Evolutionary conservation across 2,113 vertebrate species (phyloP).

Genomic region (Tragelaphus buxtoni): DNA sequence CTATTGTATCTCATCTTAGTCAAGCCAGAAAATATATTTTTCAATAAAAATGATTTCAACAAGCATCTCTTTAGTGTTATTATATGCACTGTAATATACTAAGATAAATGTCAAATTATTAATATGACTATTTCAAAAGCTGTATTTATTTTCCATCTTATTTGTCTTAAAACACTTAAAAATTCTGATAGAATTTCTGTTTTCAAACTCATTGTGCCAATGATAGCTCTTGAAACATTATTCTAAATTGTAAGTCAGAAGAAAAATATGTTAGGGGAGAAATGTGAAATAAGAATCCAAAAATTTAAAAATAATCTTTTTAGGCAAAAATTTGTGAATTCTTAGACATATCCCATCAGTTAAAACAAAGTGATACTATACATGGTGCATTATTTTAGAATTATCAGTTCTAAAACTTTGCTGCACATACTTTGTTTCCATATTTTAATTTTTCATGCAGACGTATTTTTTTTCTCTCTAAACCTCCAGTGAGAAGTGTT

Average conservation of each 20-base stretch:
- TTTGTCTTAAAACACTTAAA: neutral
- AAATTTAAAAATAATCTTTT: slow-evolving; percentile 39
- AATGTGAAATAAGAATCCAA: neutral
- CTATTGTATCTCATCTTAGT: neutral
- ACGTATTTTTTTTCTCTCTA: slow-evolving; percentile 26
- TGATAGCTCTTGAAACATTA: neutral
- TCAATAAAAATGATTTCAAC: neutral
- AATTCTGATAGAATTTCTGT: neutral
- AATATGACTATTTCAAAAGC: neutral
- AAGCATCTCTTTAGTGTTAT: neutral
- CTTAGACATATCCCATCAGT: neutral
- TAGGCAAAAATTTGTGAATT: slow-evolving; percentile 32
- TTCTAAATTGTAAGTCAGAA: neutral
- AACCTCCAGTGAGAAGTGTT: neutral
- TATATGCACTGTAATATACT: neutral
- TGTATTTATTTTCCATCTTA: slow-evolving; percentile 1
- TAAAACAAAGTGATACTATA: neutral
- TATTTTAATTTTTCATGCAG: slow-evolving; percentile 40
- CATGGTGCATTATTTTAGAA: neutral
- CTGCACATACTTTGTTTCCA: neutral
- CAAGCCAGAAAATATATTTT: neutral
- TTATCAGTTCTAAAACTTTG: neutral
- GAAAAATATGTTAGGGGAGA: neutral
- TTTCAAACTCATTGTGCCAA: slow-evolving; percentile 30
- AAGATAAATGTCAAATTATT: slow-evolving; percentile 11